Percentiles rank a stretch among this genome's conserved stretches.
phyloP scores from a whole-genome alignment of 1,140 invertebrate species.

The Eciton burchellii region DNA sequence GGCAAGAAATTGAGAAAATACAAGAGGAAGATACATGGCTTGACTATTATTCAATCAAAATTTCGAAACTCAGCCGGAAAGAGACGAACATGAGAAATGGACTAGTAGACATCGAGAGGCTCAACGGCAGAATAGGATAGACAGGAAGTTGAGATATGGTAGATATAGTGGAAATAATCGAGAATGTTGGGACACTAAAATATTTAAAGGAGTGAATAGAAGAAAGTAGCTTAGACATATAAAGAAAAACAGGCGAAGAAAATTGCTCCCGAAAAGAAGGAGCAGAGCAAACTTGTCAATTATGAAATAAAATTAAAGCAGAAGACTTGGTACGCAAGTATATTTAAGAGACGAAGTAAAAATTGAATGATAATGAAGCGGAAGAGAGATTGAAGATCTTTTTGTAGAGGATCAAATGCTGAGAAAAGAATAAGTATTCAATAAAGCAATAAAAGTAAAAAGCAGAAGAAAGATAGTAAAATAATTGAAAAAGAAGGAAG shows the following conservation, averaged over 20 bases:
- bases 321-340: neutral
- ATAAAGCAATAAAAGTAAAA: neutral
- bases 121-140: neutral
- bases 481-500: neutral
- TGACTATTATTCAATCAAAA: conserved; percentile 55
- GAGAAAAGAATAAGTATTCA: neutral
- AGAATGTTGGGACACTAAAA: neutral
- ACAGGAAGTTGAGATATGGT: conserved; percentile 21
- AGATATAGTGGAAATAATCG: conserved; percentile 4
- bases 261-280: neutral
- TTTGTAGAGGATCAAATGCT: neutral
- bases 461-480: conserved; percentile 3
- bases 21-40: conserved; percentile 9
- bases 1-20: conserved; percentile 52
- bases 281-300: conserved; percentile 21
- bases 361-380: conserved; percentile 16
- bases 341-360: conserved; percentile 27
- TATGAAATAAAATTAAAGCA: conserved; percentile 12
- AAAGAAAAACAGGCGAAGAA: neutral
- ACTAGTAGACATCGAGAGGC: neutral
- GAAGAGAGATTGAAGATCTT: neutral
- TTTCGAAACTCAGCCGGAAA: conserved; percentile 40
- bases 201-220: conserved; percentile 10
- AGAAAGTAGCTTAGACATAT: neutral
- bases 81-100: conserved; percentile 37